Evolutionary conservation across 2,113 vertebrate genomes (phyloP), one percentile per base, ranked within the genome.

Genomic region (Gallinago media): DNA sequence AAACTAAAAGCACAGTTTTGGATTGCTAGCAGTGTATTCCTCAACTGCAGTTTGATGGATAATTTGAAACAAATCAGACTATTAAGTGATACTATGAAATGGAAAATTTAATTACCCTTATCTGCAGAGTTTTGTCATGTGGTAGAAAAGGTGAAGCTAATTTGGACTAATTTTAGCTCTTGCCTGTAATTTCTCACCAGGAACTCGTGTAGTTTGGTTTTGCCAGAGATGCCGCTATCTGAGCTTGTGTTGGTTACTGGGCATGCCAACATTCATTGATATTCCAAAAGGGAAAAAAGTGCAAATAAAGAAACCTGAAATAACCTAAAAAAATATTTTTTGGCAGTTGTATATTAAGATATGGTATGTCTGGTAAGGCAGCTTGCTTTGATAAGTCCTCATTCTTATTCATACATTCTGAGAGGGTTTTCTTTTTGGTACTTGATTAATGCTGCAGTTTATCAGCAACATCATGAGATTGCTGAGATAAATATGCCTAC

Each of bases 21-120:
- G 22, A 26, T 87, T 85, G 83, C 44, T 85, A 66, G 67, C 22
- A 84, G 11, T 87, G 11, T 78, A 62, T 93, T 91, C 74, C 63
- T 72, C 91, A 92, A 75, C 8, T 56, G 18, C 22, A 18, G 13
- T 93, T 83, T 83, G 50, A 95, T 88, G 63, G 67, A 75, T 80
- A 83, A 85, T 91, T 91, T 97, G 71, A 93, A 96, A 85, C 38
- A 95, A 95, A 93, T 85, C 70, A 75, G 65, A 62, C 73, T 86
- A 61, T 21, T 91, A 92, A 83, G 34, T 72, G 31, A 83, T 90
- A 72, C 25, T 74, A 21, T 29, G 36, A 95, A 89, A 85, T 91
- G 36, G 59, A 89, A 94, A 68, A 77, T 47, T 34, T 94, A 75
- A 85, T 81, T 67, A 67, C 36, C 29, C 40, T 54, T 79, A 52